Evolutionary conservation across 1,140 invertebrate species (phyloP), one percentile per base, ranked within the genome.

Genomic region (Hyposmocoma kahamanoa): DNA sequence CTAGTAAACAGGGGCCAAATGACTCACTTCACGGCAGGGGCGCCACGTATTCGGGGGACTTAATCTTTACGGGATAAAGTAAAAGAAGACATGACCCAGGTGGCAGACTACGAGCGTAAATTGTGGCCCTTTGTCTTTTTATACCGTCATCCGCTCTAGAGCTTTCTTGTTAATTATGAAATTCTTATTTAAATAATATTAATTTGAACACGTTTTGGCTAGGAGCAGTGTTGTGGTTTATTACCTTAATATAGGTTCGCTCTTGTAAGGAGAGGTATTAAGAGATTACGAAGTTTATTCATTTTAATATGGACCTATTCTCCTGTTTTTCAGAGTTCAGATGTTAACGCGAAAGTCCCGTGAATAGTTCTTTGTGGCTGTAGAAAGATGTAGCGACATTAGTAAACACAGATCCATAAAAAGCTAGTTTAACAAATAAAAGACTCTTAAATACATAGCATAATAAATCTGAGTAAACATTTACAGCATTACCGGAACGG

Each of bases 11-110:
- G 72, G 73, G 67, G 70, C 62, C 66, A 81, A 84, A 84, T 83
- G 77, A 81, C 77, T 82, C 76, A 82, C 75, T 82, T 76, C 67
- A 67, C 66, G 46, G 67, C 56, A 67, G 78, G 75, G 69, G 69
- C 67, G 67, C 71, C 60, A 73, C 71, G 72, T 70, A 75, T 74
- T 75, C 53, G 55, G 70, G 76, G 72, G 69, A 78, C 78, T 81
- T 81, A 84, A 81, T 83, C 79, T 84, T 82, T 74, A 73, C 69
- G 71, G 70, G 72, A 80, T 78, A 84, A 82, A 80, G 78, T 84
- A 82, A 82, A 80, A 84, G 81, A 72, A 74, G 79, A 81, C 78
- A 84, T 65, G 81, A 80, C 81, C 75, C 78, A 84, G 81, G 81
- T 82, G 78, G 59, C 68, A 68, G 55, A 42, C 64, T 63, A 62